Conservation (phyloP, 2,888 invertebrate genomes). For the Willowsia nigromaculata region DNA sequence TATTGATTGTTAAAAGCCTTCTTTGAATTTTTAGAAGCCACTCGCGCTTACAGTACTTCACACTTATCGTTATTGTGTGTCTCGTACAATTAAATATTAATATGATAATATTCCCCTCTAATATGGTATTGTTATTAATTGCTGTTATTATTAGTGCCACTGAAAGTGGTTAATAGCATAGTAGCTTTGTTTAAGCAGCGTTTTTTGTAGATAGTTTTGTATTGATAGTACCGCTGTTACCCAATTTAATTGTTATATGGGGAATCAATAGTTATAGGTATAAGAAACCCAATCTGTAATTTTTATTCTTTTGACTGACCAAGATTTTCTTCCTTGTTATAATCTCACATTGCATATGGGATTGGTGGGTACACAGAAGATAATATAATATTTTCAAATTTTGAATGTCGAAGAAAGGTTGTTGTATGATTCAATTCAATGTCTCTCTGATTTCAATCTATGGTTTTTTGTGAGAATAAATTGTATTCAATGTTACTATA, state of each 20-base stretch:
- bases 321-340: neutral
- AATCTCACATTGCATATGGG: neutral
- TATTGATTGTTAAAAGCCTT: neutral
- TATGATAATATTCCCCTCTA: neutral
- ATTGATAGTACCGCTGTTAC: slow-evolving; percentile 20
- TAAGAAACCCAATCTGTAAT: neutral
- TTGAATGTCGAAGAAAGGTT: neutral
- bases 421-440: neutral
- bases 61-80: neutral
- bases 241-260: neutral
- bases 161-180: neutral
- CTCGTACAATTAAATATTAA: neutral
- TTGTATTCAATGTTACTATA: neutral
- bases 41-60: slow-evolving; percentile 11
- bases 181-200: neutral
- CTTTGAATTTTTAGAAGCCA: neutral
- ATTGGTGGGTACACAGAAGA: neutral
- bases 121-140: neutral
- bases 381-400: neutral
- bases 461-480: slow-evolving; percentile 19
- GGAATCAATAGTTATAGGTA: too few relatives aligned
- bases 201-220: neutral
- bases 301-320: neutral
- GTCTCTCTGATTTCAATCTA: neutral
- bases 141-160: neutral